Percentiles rank a stretch among this genome's conserved stretches.
Evolutionary conservation across 2,113 vertebrate species (phyloP).

Genomic region (Myanophis thanlyinensis): DNA sequence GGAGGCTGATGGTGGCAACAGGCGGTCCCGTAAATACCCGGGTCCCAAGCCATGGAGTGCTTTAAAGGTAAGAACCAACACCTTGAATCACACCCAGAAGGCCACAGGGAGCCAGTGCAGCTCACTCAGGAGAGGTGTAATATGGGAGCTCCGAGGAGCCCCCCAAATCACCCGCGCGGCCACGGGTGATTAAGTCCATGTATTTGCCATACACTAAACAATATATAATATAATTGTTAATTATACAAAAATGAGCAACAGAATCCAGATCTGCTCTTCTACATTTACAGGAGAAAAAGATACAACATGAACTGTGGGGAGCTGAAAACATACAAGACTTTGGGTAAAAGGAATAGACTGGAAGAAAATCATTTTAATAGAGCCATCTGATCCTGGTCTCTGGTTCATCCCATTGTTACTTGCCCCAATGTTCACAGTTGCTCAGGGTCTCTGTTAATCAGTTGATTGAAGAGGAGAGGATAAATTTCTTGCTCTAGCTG

Average conservation of each 20-base stretch:
- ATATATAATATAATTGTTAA: neutral
- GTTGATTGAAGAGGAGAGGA: neutral
- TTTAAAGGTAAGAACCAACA: too few species aligned
- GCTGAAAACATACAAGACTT: neutral
- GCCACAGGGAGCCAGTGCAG: too few species aligned
- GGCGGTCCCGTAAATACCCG: too few species aligned
- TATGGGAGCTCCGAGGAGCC: too few species aligned
- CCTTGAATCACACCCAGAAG: too few species aligned
- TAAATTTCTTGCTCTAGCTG: neutral
- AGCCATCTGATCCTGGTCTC: neutral
- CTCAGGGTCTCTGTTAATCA: neutral
- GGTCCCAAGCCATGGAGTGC: too few species aligned
- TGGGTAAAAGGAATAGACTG: neutral
- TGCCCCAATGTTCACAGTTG: too few species aligned
- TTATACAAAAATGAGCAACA: neutral
- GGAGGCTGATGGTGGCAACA: too few species aligned
- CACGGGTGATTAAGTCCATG: too few species aligned
- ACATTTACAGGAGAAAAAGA: neutral
- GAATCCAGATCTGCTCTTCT: neutral
- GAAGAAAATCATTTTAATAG: neutral
- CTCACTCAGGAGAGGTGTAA: too few species aligned
- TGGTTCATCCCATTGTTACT: neutral
- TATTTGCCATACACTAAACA: too few species aligned
- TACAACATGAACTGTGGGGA: neutral
- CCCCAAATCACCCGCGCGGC: too few species aligned